phyloP scores from a whole-genome alignment of 2,888 invertebrate species.

The Drosophila nigricruria region DNA sequence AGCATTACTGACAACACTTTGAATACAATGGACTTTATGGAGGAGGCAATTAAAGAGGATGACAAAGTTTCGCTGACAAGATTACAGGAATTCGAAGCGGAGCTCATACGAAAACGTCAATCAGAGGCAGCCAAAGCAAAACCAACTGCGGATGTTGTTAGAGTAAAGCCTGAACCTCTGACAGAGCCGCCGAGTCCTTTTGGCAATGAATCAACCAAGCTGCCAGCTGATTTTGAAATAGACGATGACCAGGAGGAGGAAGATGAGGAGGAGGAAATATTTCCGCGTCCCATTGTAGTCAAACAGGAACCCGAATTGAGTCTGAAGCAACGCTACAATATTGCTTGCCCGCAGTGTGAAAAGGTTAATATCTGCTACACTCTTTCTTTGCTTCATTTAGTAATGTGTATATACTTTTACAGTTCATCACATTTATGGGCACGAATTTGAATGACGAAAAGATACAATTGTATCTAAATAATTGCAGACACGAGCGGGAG shows the following conservation, averaged over 20 bases:
- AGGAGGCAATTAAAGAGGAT: conserved; percentile 63
- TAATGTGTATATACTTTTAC: neutral
- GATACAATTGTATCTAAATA: conserved; percentile 72
- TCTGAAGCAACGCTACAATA: conserved; percentile 62
- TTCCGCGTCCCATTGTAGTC: conserved; percentile 67
- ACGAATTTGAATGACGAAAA: conserved; percentile 68
- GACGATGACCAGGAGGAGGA: conserved; percentile 41
- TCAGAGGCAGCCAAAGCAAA: conserved; percentile 20
- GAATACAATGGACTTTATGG: conserved; percentile 77
- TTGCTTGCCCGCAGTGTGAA: conserved; percentile 76
- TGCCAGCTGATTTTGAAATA: conserved; percentile 61
- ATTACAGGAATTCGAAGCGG: conserved; percentile 71
- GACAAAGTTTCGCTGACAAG: conserved; percentile 59
- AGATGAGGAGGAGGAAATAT: conserved; percentile 52
- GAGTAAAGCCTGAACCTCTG: conserved; percentile 50
- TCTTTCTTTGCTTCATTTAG: neutral
- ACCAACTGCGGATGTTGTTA: neutral
- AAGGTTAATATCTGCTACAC: conserved; percentile 46
- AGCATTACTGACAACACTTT: conserved; percentile 51
- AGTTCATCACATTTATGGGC: conserved; percentile 81
- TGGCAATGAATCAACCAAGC: conserved; percentile 64
- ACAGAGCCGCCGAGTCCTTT: conserved; percentile 48
- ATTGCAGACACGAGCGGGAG: conserved; percentile 71
- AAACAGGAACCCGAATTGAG: conserved; percentile 54
- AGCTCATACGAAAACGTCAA: conserved; percentile 58